Evolutionary conservation across 2,797 vertebrate genomes (phyloP), one percentile per base, ranked within the genome.

Genomic region (Ceryle rudis): DNA sequence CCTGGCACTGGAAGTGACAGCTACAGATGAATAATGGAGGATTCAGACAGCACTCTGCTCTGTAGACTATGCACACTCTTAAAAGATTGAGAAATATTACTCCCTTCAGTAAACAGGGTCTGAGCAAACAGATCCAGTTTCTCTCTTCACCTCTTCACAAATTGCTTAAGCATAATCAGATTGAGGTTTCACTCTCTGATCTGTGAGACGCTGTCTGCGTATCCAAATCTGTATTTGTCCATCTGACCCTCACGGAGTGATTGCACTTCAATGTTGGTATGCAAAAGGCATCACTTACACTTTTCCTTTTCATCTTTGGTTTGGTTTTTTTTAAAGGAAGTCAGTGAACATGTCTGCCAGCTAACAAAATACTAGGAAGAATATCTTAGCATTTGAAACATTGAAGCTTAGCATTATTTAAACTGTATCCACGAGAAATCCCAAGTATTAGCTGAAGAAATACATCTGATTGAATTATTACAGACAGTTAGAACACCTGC

Each of bases 401-500:
- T 33, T 81, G n/a, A 70, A 39, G 6, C 33, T 58, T 29, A 70
- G 44, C 22, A 54, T 35, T 31, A 58, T 31, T 58, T 82, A 75
- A 84, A 78, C 55, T 2, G 17, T 2, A 66, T 41, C 72, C 58
- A 73, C 4, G 61, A 65, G 71, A 93, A 90, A 88, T 62, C n/a
- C 55, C 46, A 78, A 65, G 44, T 29, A 57, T 90, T 55, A 58
- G n/a, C 35, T 60, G 62, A 90, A 69, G 75, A 90, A 95, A 93
- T 51, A 17, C 49, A 70, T 78, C 91, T 71, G 85, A 90, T 67
- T 61, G 39, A 97, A 95, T 97, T 97, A 98, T 88, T 92, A 82
- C 51, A 39, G 92, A 61, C 91, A 82, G 46, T 93, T 89, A 62
- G 81, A 97, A 85, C 88, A 98, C 97, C 97, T 97, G 97, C 97